Conservation (phyloP, 2,888 invertebrate species). For the Parnassius apollo region DNA sequence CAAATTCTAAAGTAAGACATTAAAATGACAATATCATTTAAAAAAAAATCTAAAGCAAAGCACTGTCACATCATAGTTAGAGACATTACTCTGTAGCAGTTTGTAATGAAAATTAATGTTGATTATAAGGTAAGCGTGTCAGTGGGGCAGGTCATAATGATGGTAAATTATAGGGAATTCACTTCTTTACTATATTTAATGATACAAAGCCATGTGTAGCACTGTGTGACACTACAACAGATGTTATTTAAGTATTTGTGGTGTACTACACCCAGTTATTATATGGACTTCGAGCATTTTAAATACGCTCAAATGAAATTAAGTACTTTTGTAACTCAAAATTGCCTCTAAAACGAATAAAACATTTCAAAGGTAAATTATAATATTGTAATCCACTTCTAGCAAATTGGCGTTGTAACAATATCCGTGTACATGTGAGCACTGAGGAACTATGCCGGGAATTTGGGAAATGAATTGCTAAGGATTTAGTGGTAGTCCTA, state of each 20-base stretch:
- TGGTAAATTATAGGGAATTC: constrained; percentile 45
- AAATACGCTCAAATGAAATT: too few species aligned
- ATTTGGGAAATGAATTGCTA: too few species aligned
- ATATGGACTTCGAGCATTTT: too few species aligned
- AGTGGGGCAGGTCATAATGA: constrained; percentile 46
- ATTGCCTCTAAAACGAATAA: too few species aligned
- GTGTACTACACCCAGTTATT: too few species aligned
- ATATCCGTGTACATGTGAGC: too few species aligned
- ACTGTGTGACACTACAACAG: constrained; percentile 31
- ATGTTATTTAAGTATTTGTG: constrained; percentile 19
- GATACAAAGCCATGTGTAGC: constrained; percentile 24
- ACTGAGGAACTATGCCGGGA: too few species aligned
- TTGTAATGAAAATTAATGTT: constrained; percentile 43
- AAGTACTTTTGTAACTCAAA: too few species aligned
- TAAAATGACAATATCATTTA: constrained; percentile 17
- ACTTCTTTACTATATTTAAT: constrained; percentile 40
- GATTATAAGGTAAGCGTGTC: constrained; percentile 52
- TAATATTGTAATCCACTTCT: too few species aligned
- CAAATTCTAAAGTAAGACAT: constrained; percentile 6
- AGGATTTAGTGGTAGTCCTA: too few species aligned
- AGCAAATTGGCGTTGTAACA: too few species aligned
- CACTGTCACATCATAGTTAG: constrained; percentile 29
- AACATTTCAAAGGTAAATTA: too few species aligned
- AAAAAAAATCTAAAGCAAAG: constrained; percentile 12
- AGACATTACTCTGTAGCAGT: constrained; percentile 35